Percentiles rank a stretch among this genome's conserved stretches.
Evolutionary conservation across 2,888 invertebrate species (phyloP).

Genomic region (Linnaemya tessellans): DNA sequence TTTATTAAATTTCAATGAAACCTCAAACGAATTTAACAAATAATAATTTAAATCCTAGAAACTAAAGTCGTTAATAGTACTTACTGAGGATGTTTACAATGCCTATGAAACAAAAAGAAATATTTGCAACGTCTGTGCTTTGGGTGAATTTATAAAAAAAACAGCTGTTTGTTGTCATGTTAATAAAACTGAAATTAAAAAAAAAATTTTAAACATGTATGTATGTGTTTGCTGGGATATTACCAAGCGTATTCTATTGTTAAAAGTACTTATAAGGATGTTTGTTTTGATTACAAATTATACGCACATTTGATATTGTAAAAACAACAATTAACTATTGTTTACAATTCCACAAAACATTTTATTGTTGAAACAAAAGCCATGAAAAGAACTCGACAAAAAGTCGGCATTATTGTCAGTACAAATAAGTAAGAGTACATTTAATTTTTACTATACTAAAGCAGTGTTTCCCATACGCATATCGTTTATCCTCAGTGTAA

Average conservation of each 20-base stretch:
- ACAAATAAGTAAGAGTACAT: slow-evolving; percentile 9
- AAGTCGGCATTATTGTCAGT: slow-evolving; percentile 43
- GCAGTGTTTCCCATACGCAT: slow-evolving; percentile 29
- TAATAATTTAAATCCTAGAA: too few relatives aligned
- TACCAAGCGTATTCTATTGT: neutral
- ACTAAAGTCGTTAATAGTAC: too few relatives aligned
- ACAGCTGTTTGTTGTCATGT: too few relatives aligned
- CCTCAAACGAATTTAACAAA: too few relatives aligned
- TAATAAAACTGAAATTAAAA: neutral
- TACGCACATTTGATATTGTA: slow-evolving; percentile 78
- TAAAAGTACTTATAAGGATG: slow-evolving; percentile 17
- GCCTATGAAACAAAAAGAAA: too few relatives aligned
- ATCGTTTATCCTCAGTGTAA: too few relatives aligned
- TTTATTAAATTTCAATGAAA: too few relatives aligned
- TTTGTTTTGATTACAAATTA: slow-evolving; percentile 67
- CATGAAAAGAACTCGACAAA: slow-evolving; percentile 20
- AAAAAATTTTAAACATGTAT: neutral
- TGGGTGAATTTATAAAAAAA: too few relatives aligned
- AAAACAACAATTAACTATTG: slow-evolving; percentile 81
- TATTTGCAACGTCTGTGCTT: too few relatives aligned
- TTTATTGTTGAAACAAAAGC: slow-evolving; percentile 62
- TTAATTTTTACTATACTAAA: slow-evolving; percentile 7
- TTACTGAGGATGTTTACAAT: too few relatives aligned
- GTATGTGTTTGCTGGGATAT: slow-evolving; percentile 24
- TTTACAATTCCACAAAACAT: slow-evolving; percentile 76